A percentile compares a stretch with the other conserved stretches of the same genome.
phyloP scores from a whole-genome alignment of 2,888 invertebrate species.

The Xylota segnis region DNA sequence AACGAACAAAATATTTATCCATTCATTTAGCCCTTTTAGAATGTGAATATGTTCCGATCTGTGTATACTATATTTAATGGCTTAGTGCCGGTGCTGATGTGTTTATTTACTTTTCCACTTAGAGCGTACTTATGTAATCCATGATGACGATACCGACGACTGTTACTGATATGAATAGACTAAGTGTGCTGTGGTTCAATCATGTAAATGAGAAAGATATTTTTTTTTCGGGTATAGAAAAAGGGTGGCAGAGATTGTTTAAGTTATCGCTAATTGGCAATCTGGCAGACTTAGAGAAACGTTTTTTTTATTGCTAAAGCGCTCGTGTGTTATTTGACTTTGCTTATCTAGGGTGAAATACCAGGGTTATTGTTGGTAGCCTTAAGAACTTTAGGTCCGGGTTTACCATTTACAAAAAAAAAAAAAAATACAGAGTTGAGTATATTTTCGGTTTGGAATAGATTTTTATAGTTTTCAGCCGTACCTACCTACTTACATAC shows the following conservation, averaged over 20 bases:
- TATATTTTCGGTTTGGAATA: too few species aligned
- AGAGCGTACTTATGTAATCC: constrained; percentile 53
- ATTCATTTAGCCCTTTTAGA: constrained; percentile 52
- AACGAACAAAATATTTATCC: constrained; percentile 30
- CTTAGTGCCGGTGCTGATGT: constrained; percentile 19
- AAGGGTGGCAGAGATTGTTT: neutral
- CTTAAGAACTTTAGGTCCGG: neutral
- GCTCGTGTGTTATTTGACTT: neutral
- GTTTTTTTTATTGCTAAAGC: neutral
- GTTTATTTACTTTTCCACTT: constrained; percentile 40
- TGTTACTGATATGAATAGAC: constrained; percentile 28
- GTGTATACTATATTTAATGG: neutral
- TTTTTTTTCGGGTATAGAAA: neutral
- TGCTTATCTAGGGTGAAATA: constrained; percentile 13
- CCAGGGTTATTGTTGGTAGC: neutral
- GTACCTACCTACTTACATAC: too few species aligned
- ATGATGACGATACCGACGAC: constrained; percentile 24
- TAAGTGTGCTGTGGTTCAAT: neutral
- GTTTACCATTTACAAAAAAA: neutral
- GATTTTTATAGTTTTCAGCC: too few species aligned
- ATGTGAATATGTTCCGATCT: constrained; percentile 15
- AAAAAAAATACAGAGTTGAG: too few species aligned
- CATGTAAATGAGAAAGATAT: constrained; percentile 25
- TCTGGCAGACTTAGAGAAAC: neutral
- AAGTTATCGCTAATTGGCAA: constrained; percentile 26